A percentile compares a stretch with the other conserved stretches of the same genome.
Conservation (phyloP, 2,888 invertebrate species). For the Keiferia lycopersicella region DNA sequence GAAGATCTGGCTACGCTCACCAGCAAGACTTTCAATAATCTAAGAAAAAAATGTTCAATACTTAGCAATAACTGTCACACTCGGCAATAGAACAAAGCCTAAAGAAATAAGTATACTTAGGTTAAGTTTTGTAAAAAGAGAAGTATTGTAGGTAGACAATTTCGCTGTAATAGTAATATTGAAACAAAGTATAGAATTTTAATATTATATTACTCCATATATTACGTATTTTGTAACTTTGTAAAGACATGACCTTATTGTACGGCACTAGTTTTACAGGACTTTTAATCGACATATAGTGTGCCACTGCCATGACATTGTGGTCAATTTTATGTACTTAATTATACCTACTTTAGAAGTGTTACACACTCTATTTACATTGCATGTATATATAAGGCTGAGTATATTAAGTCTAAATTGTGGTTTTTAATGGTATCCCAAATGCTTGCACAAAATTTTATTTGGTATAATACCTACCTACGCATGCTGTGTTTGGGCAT, state of each 20-base stretch:
- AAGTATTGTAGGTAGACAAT: conserved; percentile 69
- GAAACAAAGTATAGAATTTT: conserved; percentile 15
- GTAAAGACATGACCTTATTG: conserved; percentile 8
- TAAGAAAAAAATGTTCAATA: neutral
- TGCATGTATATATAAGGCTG: conserved; percentile 71
- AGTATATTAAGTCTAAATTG: conserved; percentile 52
- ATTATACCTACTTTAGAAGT: conserved; percentile 33
- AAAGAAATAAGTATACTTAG: neutral
- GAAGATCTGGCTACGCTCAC: no score
- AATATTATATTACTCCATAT: conserved; percentile 7
- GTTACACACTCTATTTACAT: conserved; percentile 44
- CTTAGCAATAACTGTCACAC: neutral
- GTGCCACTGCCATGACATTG: conserved; percentile 46
- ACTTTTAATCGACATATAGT: conserved; percentile 22
- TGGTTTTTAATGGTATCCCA: conserved; percentile 45
- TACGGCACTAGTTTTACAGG: conserved; percentile 15
- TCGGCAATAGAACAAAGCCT: neutral
- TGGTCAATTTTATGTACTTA: conserved; percentile 68
- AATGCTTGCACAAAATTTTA: conserved; percentile 21
- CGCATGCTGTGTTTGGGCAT: neutral
- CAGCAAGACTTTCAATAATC: no score
- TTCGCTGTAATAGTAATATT: conserved; percentile 49
- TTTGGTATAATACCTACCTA: neutral
- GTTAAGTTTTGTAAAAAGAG: conserved; percentile 33
- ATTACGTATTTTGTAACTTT: conserved; percentile 18